phyloP scores from a whole-genome alignment of 1,140 invertebrate genomes.

The Bombus cullumanus region DNA sequence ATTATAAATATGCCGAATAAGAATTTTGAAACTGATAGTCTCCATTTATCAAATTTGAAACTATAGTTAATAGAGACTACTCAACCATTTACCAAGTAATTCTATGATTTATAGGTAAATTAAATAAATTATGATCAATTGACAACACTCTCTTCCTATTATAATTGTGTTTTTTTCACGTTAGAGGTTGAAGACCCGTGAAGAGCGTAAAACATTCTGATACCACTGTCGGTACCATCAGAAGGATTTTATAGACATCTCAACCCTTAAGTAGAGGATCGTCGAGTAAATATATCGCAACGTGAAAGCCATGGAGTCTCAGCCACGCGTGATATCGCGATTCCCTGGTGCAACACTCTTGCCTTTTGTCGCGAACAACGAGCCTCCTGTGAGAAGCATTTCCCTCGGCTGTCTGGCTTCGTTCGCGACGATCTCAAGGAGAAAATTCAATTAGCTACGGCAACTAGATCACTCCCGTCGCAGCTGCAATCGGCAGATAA shows the following conservation, averaged over 20 bases:
- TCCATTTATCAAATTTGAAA: neutral
- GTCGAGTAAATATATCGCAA: slow-evolving; percentile 6
- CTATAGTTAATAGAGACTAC: no score
- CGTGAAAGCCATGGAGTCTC: slow-evolving; percentile 57
- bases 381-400: slow-evolving; percentile 64
- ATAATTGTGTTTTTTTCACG: neutral
- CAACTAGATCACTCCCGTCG: slow-evolving; percentile 54
- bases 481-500: slow-evolving; percentile 68
- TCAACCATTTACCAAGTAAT: no score
- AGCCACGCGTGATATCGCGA: slow-evolving; percentile 72
- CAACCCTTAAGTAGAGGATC: slow-evolving; percentile 25
- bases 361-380: slow-evolving; percentile 75
- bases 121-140: neutral
- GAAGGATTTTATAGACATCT: slow-evolving; percentile 55
- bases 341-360: slow-evolving; percentile 63
- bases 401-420: slow-evolving; percentile 56
- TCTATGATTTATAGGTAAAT: no score
- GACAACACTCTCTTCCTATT: neutral
- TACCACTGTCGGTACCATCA: slow-evolving; percentile 44
- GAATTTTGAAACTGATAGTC: slow-evolving; percentile 59
- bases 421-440: slow-evolving; percentile 65
- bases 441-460: slow-evolving; percentile 74
- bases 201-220: slow-evolving; percentile 30
- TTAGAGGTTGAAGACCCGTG: slow-evolving; percentile 54
- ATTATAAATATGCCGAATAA: slow-evolving; percentile 27